phyloP scores from a whole-genome alignment of 1,140 invertebrate genomes.

The Aphaenogaster ashmeadi region DNA sequence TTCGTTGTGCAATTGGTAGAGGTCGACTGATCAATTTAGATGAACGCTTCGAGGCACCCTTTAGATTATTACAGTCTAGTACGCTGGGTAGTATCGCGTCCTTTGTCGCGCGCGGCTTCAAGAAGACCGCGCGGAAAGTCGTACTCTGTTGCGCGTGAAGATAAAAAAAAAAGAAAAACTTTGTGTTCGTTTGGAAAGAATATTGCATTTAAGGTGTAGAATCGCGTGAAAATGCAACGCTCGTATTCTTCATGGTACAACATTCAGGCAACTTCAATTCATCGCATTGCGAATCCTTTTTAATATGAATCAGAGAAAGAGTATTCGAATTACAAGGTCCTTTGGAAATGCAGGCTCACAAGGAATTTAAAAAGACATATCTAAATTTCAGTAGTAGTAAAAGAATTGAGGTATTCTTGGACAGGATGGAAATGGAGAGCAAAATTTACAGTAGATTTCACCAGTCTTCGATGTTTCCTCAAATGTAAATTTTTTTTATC shows the following conservation, averaged over 20 bases:
- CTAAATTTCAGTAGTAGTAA: neutral
- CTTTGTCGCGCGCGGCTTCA: constrained; percentile 58
- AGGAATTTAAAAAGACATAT: neutral
- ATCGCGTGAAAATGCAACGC: neutral
- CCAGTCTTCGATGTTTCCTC: neutral
- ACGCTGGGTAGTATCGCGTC: constrained; percentile 83
- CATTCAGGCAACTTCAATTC: constrained; percentile 6
- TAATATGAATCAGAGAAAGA: neutral
- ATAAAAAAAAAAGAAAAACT: neutral
- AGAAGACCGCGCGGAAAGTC: constrained; percentile 19
- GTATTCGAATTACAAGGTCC: neutral
- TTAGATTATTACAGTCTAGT: constrained; percentile 84
- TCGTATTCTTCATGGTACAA: neutral
- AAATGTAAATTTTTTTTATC: neutral
- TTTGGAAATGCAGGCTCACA: neutral
- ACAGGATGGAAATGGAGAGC: neutral
- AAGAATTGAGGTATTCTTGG: constrained; percentile 10
- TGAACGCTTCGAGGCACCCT: constrained; percentile 80
- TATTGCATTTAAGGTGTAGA: constrained; percentile 11
- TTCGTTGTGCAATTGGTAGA: constrained; percentile 75
- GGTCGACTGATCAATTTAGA: constrained; percentile 71
- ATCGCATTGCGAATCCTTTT: constrained; percentile 2
- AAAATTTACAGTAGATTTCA: neutral
- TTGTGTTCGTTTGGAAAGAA: constrained; percentile 18
- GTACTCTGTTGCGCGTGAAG: constrained; percentile 48